Percentiles rank a stretch among this genome's conserved stretches.
Conservation (phyloP, 2,797 vertebrate species). For the Margarornis squamiger region DNA sequence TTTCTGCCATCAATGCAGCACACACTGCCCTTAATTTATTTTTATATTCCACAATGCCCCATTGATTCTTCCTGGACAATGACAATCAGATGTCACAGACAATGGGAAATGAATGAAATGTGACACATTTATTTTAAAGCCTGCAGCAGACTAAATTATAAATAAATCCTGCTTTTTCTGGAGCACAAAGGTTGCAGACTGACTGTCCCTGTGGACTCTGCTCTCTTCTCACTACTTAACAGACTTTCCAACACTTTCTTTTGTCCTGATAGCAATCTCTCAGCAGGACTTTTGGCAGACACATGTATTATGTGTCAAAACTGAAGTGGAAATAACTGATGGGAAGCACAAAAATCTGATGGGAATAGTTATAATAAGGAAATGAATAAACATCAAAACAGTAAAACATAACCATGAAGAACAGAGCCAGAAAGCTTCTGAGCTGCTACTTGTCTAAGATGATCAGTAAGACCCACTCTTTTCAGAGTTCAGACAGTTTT, state of each 20-base stretch:
- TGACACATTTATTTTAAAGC: slow-evolving; percentile 39
- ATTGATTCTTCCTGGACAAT: background rate
- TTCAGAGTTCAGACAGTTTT: background rate
- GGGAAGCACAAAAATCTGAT: slow-evolving; percentile 40
- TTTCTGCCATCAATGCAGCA: background rate
- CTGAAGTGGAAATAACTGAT: slow-evolving; percentile 35
- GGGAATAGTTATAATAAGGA: slow-evolving; percentile 40
- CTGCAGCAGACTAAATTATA: slow-evolving; percentile 20
- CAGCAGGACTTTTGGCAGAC: slow-evolving; percentile 49
- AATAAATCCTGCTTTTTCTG: slow-evolving; percentile 38
- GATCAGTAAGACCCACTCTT: background rate
- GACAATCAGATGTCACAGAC: slow-evolving; percentile 26
- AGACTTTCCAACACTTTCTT: slow-evolving; percentile 47
- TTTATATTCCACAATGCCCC: background rate
- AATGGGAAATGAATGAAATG: slow-evolving; percentile 40
- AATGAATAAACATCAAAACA: slow-evolving; percentile 41
- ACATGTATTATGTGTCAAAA: slow-evolving; percentile 41
- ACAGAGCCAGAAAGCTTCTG: background rate
- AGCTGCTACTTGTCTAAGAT: background rate
- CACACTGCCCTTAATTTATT: background rate
- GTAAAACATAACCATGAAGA: background rate
- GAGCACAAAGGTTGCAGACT: slow-evolving; percentile 54
- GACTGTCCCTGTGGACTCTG: slow-evolving; percentile 23
- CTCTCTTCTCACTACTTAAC: slow-evolving; percentile 18
- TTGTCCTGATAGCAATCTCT: slow-evolving; percentile 47